Percentiles rank a stretch among this genome's conserved stretches.
phyloP scores from a whole-genome alignment of 2,113 vertebrate genomes.

The Macrotis lagotis region DNA sequence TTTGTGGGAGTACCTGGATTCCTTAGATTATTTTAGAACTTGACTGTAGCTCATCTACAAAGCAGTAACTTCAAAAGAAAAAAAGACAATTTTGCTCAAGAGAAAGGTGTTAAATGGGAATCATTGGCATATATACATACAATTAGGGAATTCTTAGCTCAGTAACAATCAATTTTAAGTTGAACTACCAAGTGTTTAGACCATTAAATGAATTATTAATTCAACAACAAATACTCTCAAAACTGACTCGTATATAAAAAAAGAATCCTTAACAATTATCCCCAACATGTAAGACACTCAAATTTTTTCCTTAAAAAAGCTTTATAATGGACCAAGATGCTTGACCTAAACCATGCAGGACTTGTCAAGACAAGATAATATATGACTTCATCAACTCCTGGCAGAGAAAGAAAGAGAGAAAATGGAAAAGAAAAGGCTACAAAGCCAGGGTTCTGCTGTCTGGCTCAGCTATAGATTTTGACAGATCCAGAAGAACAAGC shows the following conservation, averaged over 20 bases:
- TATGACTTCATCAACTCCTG: not conserved
- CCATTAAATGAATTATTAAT: constrained; percentile 1
- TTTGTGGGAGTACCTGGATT: not conserved
- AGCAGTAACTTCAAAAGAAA: not conserved
- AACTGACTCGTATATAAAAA: not conserved
- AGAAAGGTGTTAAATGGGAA: not conserved
- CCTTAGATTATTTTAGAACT: not conserved
- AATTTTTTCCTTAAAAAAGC: not conserved
- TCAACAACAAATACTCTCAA: not conserved
- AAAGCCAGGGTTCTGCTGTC: not conserved
- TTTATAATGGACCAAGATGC: not conserved
- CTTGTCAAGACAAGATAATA: not conserved
- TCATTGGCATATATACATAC: not conserved
- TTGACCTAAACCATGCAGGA: not conserved
- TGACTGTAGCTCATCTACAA: not conserved
- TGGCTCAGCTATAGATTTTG: not conserved
- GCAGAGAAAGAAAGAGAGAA: not conserved
- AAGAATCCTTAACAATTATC: not conserved
- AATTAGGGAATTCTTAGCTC: not conserved
- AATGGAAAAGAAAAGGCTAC: not conserved
- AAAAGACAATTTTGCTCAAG: not conserved
- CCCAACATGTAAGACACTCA: not conserved
- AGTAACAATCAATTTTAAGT: not conserved
- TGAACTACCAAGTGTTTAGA: not conserved
- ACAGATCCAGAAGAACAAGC: not conserved